phyloP scores from a whole-genome alignment of 2,888 invertebrate genomes.

The Melolontha melolontha region DNA sequence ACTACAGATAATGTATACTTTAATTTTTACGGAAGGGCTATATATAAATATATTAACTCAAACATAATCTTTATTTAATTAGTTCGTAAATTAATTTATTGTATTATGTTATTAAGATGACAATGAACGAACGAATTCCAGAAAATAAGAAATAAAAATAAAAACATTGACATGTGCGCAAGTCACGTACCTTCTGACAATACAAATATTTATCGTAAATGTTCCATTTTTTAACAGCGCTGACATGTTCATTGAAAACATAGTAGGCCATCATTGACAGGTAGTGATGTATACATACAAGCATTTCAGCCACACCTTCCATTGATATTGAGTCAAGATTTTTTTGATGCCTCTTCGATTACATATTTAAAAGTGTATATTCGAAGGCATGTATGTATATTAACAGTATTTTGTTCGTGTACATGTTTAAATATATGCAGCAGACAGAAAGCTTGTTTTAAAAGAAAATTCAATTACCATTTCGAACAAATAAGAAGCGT shows the following conservation, averaged over 20 bases:
- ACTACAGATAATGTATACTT: too few relatives aligned
- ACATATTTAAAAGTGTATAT: conserved; percentile 27
- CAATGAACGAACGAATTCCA: too few relatives aligned
- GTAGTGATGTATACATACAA: conserved; percentile 23
- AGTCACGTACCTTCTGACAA: not conserved
- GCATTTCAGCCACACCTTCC: conserved; percentile 21
- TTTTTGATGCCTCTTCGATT: conserved; percentile 25
- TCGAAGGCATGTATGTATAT: conserved; percentile 3
- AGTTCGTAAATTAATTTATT: too few relatives aligned
- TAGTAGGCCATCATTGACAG: conserved; percentile 11
- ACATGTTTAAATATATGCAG: not conserved
- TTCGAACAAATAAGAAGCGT: conserved; percentile 31
- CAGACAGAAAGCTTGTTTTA: conserved; percentile 24
- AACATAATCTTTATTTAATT: too few relatives aligned
- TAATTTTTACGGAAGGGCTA: too few relatives aligned
- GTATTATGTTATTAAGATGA: too few relatives aligned
- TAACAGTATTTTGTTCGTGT: not conserved
- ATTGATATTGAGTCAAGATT: conserved; percentile 21
- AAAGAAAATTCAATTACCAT: conserved; percentile 38
- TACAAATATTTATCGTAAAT: conserved; percentile 24
- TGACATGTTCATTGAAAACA: conserved; percentile 25
- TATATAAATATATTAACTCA: too few relatives aligned
- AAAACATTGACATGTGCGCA: not conserved
- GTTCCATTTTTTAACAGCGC: not conserved
- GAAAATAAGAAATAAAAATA: too few relatives aligned